A percentile compares a stretch with the other conserved stretches of the same genome.
Conservation (phyloP, 2,888 invertebrate species). For the Agonopterix arenella region DNA sequence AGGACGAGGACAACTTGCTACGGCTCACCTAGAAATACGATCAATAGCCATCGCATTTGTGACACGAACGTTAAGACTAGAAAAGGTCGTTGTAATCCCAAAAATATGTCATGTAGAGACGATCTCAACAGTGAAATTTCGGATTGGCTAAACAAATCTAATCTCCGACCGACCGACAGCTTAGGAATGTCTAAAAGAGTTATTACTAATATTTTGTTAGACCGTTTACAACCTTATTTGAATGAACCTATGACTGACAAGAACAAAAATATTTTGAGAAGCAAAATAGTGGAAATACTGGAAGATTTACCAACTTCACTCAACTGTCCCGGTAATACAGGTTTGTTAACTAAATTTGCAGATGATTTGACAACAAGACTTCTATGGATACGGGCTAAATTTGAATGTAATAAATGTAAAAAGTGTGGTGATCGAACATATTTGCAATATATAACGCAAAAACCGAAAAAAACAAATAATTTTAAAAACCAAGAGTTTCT, state of each 20-base stretch:
- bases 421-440: background rate
- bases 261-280: constrained; percentile 25
- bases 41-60: too few species aligned
- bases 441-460: too few species aligned
- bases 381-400: constrained; percentile 11
- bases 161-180: background rate
- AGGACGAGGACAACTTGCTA: too few species aligned
- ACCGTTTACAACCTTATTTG: constrained; percentile 9
- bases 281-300: constrained; percentile 26
- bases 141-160: constrained; percentile 13
- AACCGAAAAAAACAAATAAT: background rate
- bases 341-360: constrained; percentile 15
- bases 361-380: constrained; percentile 25
- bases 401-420: constrained; percentile 2
- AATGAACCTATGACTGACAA: constrained; percentile 11
- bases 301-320: constrained; percentile 16
- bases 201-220: background rate
- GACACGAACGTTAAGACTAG: too few species aligned
- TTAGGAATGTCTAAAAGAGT: background rate
- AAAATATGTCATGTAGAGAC: background rate
- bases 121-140: constrained; percentile 13
- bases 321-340: background rate
- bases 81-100: background rate
- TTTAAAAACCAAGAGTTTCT: background rate
- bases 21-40: too few species aligned